These are phyloP conservation scores for Pteria penguin DNA, from an alignment of 2,888 invertebrate species.

Conservation along the genomic window DNA sequence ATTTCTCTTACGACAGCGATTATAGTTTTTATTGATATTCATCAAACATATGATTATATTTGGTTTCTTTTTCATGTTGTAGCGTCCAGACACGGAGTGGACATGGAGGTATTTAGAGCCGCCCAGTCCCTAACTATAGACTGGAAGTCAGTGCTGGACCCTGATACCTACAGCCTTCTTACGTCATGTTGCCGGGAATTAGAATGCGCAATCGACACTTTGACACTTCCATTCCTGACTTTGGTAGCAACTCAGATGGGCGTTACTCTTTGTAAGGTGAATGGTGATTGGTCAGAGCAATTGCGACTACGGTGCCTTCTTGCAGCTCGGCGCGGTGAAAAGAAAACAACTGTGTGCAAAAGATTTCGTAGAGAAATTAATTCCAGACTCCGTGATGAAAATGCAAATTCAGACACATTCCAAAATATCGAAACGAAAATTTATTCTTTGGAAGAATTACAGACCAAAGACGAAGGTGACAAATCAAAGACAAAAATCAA, in stretches of 20 bases:
- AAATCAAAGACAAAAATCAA: background rate
- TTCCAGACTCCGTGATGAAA: no score
- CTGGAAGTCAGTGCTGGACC: conserved; percentile 35
- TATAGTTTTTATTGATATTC: background rate
- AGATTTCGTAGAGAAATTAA: no score
- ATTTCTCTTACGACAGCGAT: no score
- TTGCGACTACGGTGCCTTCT: conserved; percentile 19
- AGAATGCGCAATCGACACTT: conserved; percentile 29
- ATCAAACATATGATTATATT: background rate
- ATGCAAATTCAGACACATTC: no score
- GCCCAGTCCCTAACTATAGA: conserved; percentile 35
- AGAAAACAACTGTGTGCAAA: conserved; percentile 24
- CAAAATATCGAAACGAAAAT: no score
- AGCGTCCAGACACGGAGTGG: no score
- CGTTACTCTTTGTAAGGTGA: conserved; percentile 24
- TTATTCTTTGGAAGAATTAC: background rate
- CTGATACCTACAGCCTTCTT: conserved; percentile 25
- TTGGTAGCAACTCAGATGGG: conserved; percentile 35
- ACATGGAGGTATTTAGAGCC: conserved; percentile 31
- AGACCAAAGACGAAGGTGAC: background rate
- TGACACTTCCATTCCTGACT: conserved; percentile 32
- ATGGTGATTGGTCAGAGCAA: conserved; percentile 28
- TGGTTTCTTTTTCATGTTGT: background rate
- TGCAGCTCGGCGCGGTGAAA: conserved; percentile 42
- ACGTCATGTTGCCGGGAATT: conserved; percentile 11